Percentiles rank a stretch among this genome's conserved stretches.
These are phyloP conservation scores for Theonella swinhoei DNA, from an alignment of 37 sponge, comb jelly and placozoan genomes.

Conservation along the genomic window DNA sequence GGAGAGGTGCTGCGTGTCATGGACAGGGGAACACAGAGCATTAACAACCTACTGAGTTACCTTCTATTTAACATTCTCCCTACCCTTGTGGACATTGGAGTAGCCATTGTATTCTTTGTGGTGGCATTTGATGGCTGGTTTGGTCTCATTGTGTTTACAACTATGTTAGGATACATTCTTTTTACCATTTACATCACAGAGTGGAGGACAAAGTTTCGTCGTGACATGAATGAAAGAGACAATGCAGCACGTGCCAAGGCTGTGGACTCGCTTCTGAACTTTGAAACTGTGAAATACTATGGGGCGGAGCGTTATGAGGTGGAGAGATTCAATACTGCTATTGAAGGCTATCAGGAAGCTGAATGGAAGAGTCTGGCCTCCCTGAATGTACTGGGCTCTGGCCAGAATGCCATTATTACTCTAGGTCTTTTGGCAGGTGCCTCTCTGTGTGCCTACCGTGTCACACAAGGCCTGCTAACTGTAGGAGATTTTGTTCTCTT, in stretches of 20 bases:
- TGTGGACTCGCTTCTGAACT: slow-evolving; percentile 98
- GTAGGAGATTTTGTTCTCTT: slow-evolving; percentile 99
- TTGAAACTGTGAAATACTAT: slow-evolving; percentile 99
- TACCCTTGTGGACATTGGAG: slow-evolving; percentile 89
- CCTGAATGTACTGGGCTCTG: slow-evolving; percentile 75
- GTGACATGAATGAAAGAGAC: slow-evolving; percentile 93
- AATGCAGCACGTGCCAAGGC: slow-evolving; percentile 85
- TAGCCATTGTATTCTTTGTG: slow-evolving; percentile 95
- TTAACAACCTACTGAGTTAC: slow-evolving; percentile 91
- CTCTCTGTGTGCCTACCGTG: slow-evolving; percentile 90
- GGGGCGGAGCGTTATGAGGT: slow-evolving; percentile 93
- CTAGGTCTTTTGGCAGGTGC: slow-evolving; percentile 84
- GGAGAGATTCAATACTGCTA: slow-evolving; percentile 67
- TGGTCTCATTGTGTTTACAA: slow-evolving; percentile 94
- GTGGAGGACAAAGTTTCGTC: slow-evolving; percentile 89
- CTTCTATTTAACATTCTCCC: slow-evolving; percentile 95
- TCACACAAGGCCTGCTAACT: slow-evolving; percentile 74
- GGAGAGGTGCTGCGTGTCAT: slow-evolving; percentile 95
- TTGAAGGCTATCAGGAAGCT: slow-evolving; percentile 64
- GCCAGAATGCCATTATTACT: slow-evolving; percentile 87
- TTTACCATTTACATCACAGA: slow-evolving; percentile 96
- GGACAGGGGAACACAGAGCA: slow-evolving; percentile 91
- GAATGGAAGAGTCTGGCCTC: slow-evolving; percentile 87
- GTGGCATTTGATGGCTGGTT: slow-evolving; percentile 98
- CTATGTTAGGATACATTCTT: slow-evolving; percentile 85